These are phyloP conservation scores for Tridacna crocea DNA, from an alignment of 2,888 invertebrate genomes.

Conservation along the genomic window DNA sequence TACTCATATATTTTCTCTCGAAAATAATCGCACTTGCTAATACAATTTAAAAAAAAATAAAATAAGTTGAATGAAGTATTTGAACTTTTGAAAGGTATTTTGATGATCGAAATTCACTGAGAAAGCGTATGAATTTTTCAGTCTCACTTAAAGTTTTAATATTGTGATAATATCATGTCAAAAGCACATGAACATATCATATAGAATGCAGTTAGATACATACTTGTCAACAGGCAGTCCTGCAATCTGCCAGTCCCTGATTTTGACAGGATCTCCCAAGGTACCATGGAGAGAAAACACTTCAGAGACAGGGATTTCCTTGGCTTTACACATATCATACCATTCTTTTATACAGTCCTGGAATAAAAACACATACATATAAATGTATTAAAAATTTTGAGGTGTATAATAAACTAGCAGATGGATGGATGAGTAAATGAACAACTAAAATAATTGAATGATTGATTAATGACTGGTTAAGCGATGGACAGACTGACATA, in stretches of 20 bases:
- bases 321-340: conserved; percentile 80
- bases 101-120: no score
- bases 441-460: no score
- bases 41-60: no score
- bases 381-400: not conserved
- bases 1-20: no score
- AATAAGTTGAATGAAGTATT: no score
- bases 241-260: conserved; percentile 84
- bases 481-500: not conserved
- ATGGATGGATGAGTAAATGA: not conserved
- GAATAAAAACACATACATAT: not conserved
- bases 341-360: conserved; percentile 82
- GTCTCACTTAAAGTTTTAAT: no score
- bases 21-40: no score
- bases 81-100: no score
- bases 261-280: conserved; percentile 83
- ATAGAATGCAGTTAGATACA: conserved; percentile 28
- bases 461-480: not conserved
- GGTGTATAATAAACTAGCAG: not conserved
- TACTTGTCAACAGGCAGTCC: conserved; percentile 84
- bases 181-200: no score
- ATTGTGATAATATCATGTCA: no score
- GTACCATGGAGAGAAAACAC: conserved; percentile 81
- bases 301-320: conserved; percentile 81
- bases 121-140: no score